Percentiles rank a stretch among this genome's conserved stretches.
Conservation (phyloP, 2,888 invertebrate species). For the Drosophila ezoana region DNA sequence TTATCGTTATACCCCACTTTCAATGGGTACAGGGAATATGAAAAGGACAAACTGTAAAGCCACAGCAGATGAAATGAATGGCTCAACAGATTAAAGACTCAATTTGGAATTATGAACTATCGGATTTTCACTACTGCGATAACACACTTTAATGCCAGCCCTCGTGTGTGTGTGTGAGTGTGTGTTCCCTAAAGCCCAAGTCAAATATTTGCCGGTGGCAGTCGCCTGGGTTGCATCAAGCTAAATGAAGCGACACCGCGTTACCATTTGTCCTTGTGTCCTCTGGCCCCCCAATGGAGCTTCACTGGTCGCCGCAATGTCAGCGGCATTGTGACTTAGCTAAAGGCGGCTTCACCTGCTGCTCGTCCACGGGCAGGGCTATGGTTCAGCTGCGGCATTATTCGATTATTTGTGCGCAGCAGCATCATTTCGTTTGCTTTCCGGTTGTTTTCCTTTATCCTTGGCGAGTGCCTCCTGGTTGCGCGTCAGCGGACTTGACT, state of each 20-base stretch:
- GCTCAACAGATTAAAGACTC: no score
- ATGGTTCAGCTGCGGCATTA: slow-evolving; percentile 46
- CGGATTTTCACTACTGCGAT: no score
- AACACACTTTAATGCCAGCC: neutral
- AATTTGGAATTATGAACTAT: no score
- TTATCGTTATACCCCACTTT: no score
- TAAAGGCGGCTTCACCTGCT: slow-evolving; percentile 7
- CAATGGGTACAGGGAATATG: no score
- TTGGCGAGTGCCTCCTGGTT: slow-evolving; percentile 22
- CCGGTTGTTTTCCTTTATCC: slow-evolving; percentile 69
- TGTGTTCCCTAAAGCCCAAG: slow-evolving; percentile 47
- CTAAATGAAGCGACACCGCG: slow-evolving; percentile 71
- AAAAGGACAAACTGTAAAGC: no score
- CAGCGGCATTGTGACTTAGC: slow-evolving; percentile 7
- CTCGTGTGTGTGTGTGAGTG: slow-evolving; percentile 22
- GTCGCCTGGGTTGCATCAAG: slow-evolving; percentile 17
- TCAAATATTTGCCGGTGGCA: slow-evolving; percentile 66
- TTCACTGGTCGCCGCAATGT: slow-evolving; percentile 21
- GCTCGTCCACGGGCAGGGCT: slow-evolving; percentile 8
- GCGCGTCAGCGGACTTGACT: slow-evolving; percentile 46
- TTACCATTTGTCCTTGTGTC: slow-evolving; percentile 56
- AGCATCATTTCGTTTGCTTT: slow-evolving; percentile 74
- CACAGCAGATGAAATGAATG: no score
- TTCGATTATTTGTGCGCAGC: slow-evolving; percentile 78
- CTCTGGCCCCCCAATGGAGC: slow-evolving; percentile 20